These are phyloP conservation scores for Thecophora atra DNA, from an alignment of 2,888 invertebrate genomes.

Conservation along the genomic window DNA sequence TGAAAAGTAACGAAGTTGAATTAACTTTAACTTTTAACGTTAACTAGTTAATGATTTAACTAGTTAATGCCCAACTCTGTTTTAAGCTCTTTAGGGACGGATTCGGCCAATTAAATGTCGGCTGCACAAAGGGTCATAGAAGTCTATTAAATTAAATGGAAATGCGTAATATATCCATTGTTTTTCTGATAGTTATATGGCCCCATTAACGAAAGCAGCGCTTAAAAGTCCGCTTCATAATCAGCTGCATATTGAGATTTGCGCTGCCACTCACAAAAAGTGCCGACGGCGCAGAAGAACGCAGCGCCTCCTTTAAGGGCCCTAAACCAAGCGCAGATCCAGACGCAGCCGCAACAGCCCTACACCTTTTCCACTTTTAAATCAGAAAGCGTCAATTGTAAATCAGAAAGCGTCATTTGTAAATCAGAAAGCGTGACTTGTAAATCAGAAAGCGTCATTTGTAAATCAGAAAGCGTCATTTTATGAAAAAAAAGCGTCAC, in stretches of 20 bases:
- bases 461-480: too few species aligned
- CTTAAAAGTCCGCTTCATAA: not conserved
- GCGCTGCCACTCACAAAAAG: slow-evolving; percentile 14
- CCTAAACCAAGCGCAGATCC: slow-evolving; percentile 12
- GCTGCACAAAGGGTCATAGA: not conserved
- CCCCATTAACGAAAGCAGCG: too few species aligned
- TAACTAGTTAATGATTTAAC: too few species aligned
- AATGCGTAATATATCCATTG: not conserved
- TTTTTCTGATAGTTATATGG: not conserved
- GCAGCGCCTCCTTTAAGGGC: slow-evolving; percentile 17
- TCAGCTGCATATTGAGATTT: slow-evolving; percentile 17
- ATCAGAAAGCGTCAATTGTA: too few species aligned
- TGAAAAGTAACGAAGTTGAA: too few species aligned
- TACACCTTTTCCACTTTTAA: too few species aligned
- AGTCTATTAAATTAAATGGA: slow-evolving; percentile 7
- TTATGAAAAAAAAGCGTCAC: too few species aligned
- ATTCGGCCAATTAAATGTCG: slow-evolving; percentile 9
- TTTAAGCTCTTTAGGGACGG: not conserved
- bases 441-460: slow-evolving; percentile 26
- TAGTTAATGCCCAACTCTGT: too few species aligned
- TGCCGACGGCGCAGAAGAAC: too few species aligned
- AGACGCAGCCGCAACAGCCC: not conserved
- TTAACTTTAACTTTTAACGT: too few species aligned
- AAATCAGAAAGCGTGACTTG: slow-evolving; percentile 30
- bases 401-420: not conserved